phyloP scores from a whole-genome alignment of 2,113 vertebrate species.

The Myrmecophaga tridactyla region DNA sequence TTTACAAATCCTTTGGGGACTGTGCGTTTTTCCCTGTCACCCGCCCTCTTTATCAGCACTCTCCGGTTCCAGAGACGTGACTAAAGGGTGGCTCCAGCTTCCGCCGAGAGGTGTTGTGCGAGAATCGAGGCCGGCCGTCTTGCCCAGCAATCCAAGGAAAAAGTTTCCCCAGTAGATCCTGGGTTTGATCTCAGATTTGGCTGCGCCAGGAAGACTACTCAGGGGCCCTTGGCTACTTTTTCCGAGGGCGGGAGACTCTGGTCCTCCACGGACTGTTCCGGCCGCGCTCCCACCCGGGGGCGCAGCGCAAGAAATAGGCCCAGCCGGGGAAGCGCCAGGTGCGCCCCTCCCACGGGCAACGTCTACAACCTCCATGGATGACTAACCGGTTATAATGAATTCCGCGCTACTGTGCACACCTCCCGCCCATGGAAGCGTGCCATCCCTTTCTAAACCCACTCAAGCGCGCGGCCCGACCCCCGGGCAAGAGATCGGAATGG shows the following conservation, averaged over 20 bases:
- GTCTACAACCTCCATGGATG: slow-evolving; percentile 74
- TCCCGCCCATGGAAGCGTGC: slow-evolving; percentile 23
- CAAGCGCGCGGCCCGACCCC: slow-evolving; percentile 14
- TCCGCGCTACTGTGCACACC: slow-evolving; percentile 69
- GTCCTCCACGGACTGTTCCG: not conserved
- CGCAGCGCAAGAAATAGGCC: not conserved
- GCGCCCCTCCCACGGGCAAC: slow-evolving; percentile 76
- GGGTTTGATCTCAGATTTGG: not conserved
- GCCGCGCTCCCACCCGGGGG: not conserved
- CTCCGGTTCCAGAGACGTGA: not conserved
- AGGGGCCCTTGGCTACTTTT: not conserved
- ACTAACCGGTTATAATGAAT: slow-evolving; percentile 73
- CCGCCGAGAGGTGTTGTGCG: not conserved
- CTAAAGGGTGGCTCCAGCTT: not conserved
- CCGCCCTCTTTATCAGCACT: not conserved
- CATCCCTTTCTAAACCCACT: slow-evolving; percentile 36
- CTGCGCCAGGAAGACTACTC: not conserved
- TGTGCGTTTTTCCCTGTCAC: not conserved
- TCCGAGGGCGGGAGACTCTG: not conserved
- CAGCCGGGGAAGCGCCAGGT: slow-evolving; percentile 68
- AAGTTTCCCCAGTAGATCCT: not conserved
- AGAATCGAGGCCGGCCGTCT: not conserved
- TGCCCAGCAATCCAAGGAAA: not conserved
- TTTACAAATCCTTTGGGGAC: not conserved
- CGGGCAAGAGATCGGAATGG: not conserved